Percentiles rank a stretch among this genome's conserved stretches.
Evolutionary conservation across 2,797 vertebrate genomes (phyloP).

Genomic region (Xerus rutilus): DNA sequence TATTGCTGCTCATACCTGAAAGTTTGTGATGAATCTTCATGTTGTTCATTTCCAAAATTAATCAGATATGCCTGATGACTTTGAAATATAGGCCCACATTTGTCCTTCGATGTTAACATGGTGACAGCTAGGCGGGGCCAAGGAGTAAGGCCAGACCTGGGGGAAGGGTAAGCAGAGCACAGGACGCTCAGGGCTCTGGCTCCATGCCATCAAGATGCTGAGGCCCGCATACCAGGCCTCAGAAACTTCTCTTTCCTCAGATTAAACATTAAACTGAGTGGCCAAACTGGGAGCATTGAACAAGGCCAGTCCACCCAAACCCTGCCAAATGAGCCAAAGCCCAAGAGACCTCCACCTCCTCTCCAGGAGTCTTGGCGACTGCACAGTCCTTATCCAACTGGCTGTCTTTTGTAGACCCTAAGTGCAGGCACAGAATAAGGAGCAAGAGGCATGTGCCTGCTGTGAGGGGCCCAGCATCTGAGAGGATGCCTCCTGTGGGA

Average conservation of each 20-base stretch:
- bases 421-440: not conserved
- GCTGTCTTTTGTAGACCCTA: not conserved
- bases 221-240: too few species aligned
- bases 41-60: slow-evolving; percentile 83
- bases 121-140: not conserved
- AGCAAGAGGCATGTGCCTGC: too few species aligned
- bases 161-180: not conserved
- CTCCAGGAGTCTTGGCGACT: too few species aligned
- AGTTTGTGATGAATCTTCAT: slow-evolving; percentile 84
- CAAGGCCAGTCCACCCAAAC: not conserved
- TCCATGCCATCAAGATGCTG: too few species aligned
- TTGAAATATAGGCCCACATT: slow-evolving; percentile 75
- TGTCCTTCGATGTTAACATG: slow-evolving; percentile 77
- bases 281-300: not conserved
- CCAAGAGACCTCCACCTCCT: not conserved
- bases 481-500: not conserved
- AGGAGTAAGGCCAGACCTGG: rapidly evolving
- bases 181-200: not conserved
- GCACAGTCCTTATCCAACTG: rapidly evolving
- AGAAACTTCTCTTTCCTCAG: not conserved
- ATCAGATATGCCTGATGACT: slow-evolving; percentile 70
- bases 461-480: not conserved
- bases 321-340: not conserved
- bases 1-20: slow-evolving; percentile 83
- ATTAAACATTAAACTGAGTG: not conserved